Percentiles rank a stretch among this genome's conserved stretches.
These are phyloP conservation scores for Corythornis cristatus DNA, from an alignment of 2,113 vertebrate genomes.

Conservation along the genomic window DNA sequence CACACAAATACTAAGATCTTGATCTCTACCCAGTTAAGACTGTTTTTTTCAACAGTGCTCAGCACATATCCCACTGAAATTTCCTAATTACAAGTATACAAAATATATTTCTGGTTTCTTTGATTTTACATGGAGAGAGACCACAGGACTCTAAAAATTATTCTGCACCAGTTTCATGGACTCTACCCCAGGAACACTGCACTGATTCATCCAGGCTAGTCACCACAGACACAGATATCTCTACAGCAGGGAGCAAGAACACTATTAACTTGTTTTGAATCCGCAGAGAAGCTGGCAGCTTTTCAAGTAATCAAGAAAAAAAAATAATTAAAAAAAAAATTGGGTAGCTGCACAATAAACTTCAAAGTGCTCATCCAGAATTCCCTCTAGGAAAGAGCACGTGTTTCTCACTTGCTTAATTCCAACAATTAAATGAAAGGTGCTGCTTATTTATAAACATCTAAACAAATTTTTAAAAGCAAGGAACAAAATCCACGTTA, in stretches of 20 bases:
- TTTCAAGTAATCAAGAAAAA: neutral
- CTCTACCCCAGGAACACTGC: neutral
- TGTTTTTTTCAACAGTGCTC: neutral
- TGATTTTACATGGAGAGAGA: neutral
- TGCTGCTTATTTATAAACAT: neutral
- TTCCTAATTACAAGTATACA: neutral
- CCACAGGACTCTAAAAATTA: neutral
- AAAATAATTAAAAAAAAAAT: neutral
- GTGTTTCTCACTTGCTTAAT: neutral
- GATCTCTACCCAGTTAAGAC: neutral
- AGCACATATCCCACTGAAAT: neutral
- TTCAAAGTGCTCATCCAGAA: neutral
- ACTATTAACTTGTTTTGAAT: constrained; percentile 61
- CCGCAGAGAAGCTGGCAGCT: constrained; percentile 43
- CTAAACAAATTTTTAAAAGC: neutral
- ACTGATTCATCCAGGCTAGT: constrained; percentile 39
- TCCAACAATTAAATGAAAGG: neutral
- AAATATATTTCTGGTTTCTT: neutral
- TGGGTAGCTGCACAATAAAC: constrained; percentile 21
- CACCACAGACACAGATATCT: constrained; percentile 28
- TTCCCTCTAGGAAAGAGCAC: neutral
- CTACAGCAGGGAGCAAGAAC: constrained; percentile 32
- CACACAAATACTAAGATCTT: neutral
- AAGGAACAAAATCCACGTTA: neutral
- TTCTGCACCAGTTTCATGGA: neutral